Conservation (phyloP, 1,140 invertebrate species). For the Nasonia longicornis region DNA sequence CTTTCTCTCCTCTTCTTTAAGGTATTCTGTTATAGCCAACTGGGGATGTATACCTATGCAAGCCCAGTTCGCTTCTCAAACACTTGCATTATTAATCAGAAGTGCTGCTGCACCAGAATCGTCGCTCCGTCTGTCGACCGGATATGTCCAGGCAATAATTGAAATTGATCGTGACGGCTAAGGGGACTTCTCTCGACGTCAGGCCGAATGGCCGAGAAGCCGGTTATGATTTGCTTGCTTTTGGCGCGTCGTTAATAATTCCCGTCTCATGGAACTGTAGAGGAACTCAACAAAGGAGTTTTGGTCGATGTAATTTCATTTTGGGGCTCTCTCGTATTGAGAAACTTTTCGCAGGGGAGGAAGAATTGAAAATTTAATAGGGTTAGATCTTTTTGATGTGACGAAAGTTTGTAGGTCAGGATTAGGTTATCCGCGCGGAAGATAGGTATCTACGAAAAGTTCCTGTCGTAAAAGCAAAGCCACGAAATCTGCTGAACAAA, state of each 20-base stretch:
- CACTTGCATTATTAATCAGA: constrained; percentile 30
- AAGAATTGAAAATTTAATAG: not conserved
- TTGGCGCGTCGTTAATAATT: not conserved
- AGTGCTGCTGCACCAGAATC: not conserved
- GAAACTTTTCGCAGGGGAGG: no score
- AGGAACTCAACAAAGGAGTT: not conserved
- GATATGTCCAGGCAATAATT: constrained; percentile 13
- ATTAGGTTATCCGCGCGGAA: not conserved
- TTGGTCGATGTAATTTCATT: not conserved
- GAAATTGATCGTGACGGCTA: constrained; percentile 13
- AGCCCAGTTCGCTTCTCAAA: not conserved
- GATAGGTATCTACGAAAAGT: not conserved
- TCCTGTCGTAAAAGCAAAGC: not conserved
- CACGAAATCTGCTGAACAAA: not conserved
- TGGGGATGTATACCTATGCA: not conserved
- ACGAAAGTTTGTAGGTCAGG: no score
- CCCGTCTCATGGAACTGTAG: no score
- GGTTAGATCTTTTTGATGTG: no score
- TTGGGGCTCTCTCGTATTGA: no score
- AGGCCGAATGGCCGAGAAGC: not conserved
- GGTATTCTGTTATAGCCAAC: not conserved
- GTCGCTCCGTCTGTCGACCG: not conserved
- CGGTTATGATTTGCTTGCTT: not conserved
- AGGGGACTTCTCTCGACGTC: not conserved
- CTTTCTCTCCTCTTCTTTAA: not conserved